Evolutionary conservation across 2,888 invertebrate genomes (phyloP).

Genomic region (Apotomis capreana): DNA sequence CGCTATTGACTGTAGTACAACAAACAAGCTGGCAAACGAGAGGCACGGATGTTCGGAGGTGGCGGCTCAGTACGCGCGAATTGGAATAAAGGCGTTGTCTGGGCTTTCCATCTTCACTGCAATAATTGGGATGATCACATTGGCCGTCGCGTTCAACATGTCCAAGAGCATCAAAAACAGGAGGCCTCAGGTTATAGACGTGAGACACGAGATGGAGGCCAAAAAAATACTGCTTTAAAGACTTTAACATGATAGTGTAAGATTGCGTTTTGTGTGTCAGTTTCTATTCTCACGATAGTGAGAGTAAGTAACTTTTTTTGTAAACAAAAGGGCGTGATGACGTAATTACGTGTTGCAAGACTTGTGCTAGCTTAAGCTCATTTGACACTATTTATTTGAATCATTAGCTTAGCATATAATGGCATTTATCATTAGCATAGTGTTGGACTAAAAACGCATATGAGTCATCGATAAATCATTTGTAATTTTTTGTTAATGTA

Average conservation of each 20-base stretch:
- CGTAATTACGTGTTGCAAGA: slow-evolving; percentile 37
- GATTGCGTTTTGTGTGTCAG: slow-evolving; percentile 10
- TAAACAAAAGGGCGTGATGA: slow-evolving; percentile 25
- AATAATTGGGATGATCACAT: slow-evolving; percentile 60
- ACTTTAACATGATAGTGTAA: slow-evolving; percentile 30
- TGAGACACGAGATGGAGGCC: slow-evolving; percentile 68
- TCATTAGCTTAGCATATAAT: slow-evolving; percentile 34
- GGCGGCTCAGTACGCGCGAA: slow-evolving; percentile 66
- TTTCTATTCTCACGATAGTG: slow-evolving; percentile 26
- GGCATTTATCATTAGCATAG: slow-evolving; percentile 32
- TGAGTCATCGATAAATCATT: slow-evolving; percentile 12
- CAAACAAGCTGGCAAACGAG: slow-evolving; percentile 74
- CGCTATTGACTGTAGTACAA: slow-evolving; percentile 69
- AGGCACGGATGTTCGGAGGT: slow-evolving; percentile 72
- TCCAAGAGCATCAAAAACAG: slow-evolving; percentile 57
- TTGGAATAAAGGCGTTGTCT: slow-evolving; percentile 65
- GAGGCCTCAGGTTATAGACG: slow-evolving; percentile 55
- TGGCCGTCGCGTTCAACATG: slow-evolving; percentile 58
- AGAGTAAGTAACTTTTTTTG: slow-evolving; percentile 31
- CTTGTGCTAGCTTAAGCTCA: slow-evolving; percentile 22
- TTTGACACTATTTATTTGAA: slow-evolving; percentile 38
- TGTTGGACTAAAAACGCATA: slow-evolving; percentile 16
- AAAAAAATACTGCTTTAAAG: slow-evolving; percentile 67
- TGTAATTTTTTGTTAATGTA: not conserved
- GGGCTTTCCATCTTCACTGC: slow-evolving; percentile 64